These are phyloP conservation scores for Pseudomyrmex dendroicus DNA, from an alignment of 1,140 invertebrate species.

Conservation along the genomic window DNA sequence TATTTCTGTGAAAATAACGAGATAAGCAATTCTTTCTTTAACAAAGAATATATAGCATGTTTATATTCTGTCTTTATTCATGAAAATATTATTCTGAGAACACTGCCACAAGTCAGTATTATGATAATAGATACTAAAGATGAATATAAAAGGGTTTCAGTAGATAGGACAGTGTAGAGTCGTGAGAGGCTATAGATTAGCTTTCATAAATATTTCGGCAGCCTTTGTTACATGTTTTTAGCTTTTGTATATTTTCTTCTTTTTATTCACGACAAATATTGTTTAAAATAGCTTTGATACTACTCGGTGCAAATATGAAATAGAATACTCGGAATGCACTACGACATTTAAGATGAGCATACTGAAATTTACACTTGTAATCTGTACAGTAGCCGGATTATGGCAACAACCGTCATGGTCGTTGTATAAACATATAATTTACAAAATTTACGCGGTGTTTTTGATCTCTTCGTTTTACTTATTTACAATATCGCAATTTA, in stretches of 20 bases:
- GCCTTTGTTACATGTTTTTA: background rate
- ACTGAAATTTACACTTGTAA: conserved; percentile 32
- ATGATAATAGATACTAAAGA: background rate
- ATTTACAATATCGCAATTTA: conserved; percentile 55
- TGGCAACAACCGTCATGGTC: conserved; percentile 43
- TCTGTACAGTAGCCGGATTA: conserved; percentile 45
- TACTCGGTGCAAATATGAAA: background rate
- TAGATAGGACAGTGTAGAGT: background rate
- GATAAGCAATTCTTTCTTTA: too few species aligned
- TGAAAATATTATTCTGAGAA: conserved; percentile 1
- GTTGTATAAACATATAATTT: conserved; percentile 33
- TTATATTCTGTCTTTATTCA: background rate
- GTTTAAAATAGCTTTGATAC: conserved; percentile 15
- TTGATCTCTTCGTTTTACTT: background rate
- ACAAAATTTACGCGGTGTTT: conserved; percentile 26
- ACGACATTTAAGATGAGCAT: background rate
- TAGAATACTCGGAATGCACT: background rate
- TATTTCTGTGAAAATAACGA: too few species aligned
- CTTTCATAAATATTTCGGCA: too few species aligned
- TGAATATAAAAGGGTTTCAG: background rate
- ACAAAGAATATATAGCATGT: background rate
- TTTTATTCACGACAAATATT: background rate
- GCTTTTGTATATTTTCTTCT: background rate
- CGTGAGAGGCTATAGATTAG: background rate
- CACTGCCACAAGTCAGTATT: background rate